Evolutionary conservation across 1,140 invertebrate genomes (phyloP).

Genomic region (Microvelia longipes): DNA sequence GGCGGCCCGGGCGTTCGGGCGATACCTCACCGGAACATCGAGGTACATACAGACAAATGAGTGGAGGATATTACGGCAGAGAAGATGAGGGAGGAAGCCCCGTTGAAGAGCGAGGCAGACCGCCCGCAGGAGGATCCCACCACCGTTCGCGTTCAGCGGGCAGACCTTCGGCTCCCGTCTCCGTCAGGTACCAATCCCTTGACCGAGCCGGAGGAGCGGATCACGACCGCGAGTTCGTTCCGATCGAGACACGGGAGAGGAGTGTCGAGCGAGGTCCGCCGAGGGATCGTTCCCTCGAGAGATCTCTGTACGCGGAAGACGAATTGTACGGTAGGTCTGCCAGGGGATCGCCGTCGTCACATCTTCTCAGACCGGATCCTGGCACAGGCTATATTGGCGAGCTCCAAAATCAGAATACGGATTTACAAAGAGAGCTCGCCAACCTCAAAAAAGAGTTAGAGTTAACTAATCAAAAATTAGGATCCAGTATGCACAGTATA

Average conservation of each 20-base stretch:
- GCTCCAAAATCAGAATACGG: constrained; percentile 84
- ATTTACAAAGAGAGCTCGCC: constrained; percentile 88
- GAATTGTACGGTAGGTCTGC: constrained; percentile 57
- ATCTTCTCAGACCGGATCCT: constrained; percentile 28
- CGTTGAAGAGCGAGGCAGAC: constrained; percentile 39
- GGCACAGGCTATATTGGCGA: constrained; percentile 65
- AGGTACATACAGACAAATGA: constrained; percentile 30
- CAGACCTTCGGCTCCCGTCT: constrained; percentile 37
- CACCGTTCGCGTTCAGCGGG: constrained; percentile 44
- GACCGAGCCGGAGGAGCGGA: constrained; percentile 45
- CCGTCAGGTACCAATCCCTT: constrained; percentile 55
- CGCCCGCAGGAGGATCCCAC: constrained; percentile 30
- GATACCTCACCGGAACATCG: constrained; percentile 42
- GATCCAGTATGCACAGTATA: constrained; percentile 97
- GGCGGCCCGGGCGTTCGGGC: constrained; percentile 33
- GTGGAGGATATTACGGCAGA: constrained; percentile 46
- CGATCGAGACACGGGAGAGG: constrained; percentile 53
- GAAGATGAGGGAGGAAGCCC: constrained; percentile 53
- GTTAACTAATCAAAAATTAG: constrained; percentile 92
- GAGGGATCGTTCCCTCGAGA: constrained; percentile 41
- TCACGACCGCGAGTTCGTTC: constrained; percentile 63
- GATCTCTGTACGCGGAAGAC: constrained; percentile 53
- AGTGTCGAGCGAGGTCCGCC: constrained; percentile 41
- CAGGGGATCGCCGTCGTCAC: constrained; percentile 53
- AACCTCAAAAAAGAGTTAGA: constrained; percentile 93